A percentile compares a stretch with the other conserved stretches of the same genome.
These are phyloP conservation scores for Yponomeuta sedellus DNA, from an alignment of 2,888 invertebrate genomes.

Conservation along the genomic window DNA sequence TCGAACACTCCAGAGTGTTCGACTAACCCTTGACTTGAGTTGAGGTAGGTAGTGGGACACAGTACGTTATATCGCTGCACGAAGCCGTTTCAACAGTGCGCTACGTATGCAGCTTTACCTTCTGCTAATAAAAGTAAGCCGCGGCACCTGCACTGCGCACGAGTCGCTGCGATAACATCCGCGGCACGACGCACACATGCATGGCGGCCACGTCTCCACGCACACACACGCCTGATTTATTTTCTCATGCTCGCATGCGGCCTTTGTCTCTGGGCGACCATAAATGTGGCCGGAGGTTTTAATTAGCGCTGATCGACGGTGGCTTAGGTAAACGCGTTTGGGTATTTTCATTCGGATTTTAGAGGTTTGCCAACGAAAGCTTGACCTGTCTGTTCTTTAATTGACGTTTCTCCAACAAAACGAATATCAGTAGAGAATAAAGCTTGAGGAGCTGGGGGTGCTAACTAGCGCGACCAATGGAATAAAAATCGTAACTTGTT, in stretches of 20 bases:
- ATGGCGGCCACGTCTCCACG: background rate
- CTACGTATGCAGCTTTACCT: background rate
- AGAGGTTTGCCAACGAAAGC: too few relatives aligned
- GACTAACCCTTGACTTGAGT: too few relatives aligned
- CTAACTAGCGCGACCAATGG: too few relatives aligned
- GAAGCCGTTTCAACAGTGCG: background rate
- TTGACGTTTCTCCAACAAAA: too few relatives aligned
- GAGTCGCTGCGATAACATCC: conserved; percentile 5
- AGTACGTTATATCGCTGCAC: too few relatives aligned
- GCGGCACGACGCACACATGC: background rate
- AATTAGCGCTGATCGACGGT: conserved; percentile 2
- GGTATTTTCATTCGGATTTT: background rate
- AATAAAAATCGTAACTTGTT: too few relatives aligned
- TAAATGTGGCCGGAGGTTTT: background rate
- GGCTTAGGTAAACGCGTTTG: background rate
- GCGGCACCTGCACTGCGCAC: conserved; percentile 7
- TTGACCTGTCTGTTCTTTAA: too few relatives aligned
- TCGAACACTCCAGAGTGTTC: too few relatives aligned
- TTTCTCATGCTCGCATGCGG: background rate
- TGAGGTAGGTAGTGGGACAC: too few relatives aligned
- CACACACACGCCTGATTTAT: conserved; percentile 7
- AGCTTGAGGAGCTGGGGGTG: too few relatives aligned
- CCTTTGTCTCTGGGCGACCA: conserved; percentile 1
- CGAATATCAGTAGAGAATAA: too few relatives aligned
- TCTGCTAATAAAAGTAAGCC: background rate